Evolutionary conservation across 2,888 invertebrate genomes (phyloP).

Genomic region (Mycalesis mineus): DNA sequence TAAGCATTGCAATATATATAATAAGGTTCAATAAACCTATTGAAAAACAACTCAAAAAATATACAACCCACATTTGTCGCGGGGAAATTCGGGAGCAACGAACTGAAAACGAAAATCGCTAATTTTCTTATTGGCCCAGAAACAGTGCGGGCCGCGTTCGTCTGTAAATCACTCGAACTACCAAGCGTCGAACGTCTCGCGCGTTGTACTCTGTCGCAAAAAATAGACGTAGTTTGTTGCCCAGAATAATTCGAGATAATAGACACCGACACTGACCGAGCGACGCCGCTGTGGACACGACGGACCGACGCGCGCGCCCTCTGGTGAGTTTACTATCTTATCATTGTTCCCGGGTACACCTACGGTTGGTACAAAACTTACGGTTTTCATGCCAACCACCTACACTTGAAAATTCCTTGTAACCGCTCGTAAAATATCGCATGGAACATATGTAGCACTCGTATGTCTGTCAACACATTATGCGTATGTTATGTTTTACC

Average conservation of each 20-base stretch:
- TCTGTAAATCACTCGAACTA: slow-evolving; percentile 66
- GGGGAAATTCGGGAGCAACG: slow-evolving; percentile 47
- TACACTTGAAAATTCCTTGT: slow-evolving; percentile 38
- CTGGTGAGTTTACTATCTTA: slow-evolving; percentile 56
- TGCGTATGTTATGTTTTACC: too few species aligned
- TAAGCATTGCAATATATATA: too few species aligned
- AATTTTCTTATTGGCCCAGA: slow-evolving; percentile 63
- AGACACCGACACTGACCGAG: slow-evolving; percentile 56
- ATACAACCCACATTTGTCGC: slow-evolving; percentile 20
- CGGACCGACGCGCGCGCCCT: slow-evolving; percentile 44
- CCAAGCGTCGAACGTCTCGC: slow-evolving; percentile 55
- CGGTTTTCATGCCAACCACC: slow-evolving; percentile 52
- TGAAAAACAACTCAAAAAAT: slow-evolving; percentile 1
- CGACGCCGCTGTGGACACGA: slow-evolving; percentile 51
- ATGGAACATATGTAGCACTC: slow-evolving; percentile 24
- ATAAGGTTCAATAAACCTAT: slow-evolving; percentile 1
- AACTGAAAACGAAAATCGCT: slow-evolving; percentile 49
- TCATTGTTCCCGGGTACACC: slow-evolving; percentile 5
- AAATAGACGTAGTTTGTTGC: slow-evolving; percentile 69
- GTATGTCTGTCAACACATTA: slow-evolving; percentile 12
- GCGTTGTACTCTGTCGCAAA: slow-evolving; percentile 58
- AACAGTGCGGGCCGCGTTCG: slow-evolving; percentile 55
- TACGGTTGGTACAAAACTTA: slow-evolving; percentile 45
- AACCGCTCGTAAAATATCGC: slow-evolving; percentile 24
- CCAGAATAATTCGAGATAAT: slow-evolving; percentile 66